Conservation (phyloP, 2,113 vertebrate species). For the Salvelinus namaycush region DNA sequence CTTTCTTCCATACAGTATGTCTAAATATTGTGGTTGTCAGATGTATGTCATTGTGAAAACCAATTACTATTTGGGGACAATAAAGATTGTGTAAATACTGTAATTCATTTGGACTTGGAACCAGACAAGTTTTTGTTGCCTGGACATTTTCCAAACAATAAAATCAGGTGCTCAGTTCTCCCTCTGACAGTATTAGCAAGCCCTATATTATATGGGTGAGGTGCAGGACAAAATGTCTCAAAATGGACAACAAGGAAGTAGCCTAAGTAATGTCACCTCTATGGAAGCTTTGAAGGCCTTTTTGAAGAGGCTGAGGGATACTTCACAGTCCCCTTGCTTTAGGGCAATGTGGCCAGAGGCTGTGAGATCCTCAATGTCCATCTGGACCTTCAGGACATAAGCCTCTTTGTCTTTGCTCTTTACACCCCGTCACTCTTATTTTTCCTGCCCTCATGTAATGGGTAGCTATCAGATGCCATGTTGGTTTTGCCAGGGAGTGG, state of each 20-base stretch:
- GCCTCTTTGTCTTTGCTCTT: not conserved
- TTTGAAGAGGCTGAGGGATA: conserved; percentile 76
- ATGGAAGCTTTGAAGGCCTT: conserved; percentile 72
- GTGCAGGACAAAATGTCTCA: not conserved
- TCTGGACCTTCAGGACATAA: conserved; percentile 1
- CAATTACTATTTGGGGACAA: too few species aligned
- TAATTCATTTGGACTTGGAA: too few species aligned
- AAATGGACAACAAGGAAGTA: not conserved
- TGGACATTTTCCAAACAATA: too few species aligned
- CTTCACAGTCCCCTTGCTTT: conserved; percentile 21
- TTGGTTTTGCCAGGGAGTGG: not conserved
- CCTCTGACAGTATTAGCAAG: too few species aligned
- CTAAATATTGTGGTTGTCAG: too few species aligned
- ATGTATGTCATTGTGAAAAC: too few species aligned
- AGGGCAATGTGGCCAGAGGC: conserved; percentile 69
- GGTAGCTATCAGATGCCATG: conserved; percentile 60
- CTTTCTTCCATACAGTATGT: too few species aligned
- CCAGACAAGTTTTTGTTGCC: too few species aligned
- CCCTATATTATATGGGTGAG: too few species aligned
- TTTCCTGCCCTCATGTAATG: conserved; percentile 40
- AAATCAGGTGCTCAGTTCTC: too few species aligned
- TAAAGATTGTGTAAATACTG: too few species aligned
- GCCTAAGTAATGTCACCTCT: conserved; percentile 18
- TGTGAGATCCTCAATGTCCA: conserved; percentile 65
- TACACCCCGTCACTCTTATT: conserved; percentile 51